Percentiles rank a stretch among this genome's conserved stretches.
phyloP scores from a whole-genome alignment of 2,113 vertebrate genomes.

The Coreoperca whiteheadi region DNA sequence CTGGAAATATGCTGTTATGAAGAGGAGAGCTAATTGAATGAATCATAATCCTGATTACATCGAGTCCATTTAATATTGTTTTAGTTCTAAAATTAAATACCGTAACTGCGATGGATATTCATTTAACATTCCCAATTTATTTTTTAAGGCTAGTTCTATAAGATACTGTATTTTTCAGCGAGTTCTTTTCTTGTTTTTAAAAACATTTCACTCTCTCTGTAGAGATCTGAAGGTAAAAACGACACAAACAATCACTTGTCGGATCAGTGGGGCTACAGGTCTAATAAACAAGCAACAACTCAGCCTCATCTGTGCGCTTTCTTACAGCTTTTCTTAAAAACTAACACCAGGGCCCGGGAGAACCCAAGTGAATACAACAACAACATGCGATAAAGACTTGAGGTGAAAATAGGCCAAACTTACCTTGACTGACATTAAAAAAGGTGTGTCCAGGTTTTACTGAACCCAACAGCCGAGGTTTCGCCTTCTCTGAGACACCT shows the following conservation, averaged over 20 bases:
- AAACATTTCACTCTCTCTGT: background rate
- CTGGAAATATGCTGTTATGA: background rate
- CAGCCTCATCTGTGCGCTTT: constrained; percentile 12
- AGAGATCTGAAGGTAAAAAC: background rate
- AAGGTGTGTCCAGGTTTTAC: constrained; percentile 78
- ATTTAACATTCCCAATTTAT: background rate
- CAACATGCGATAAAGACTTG: constrained; percentile 4
- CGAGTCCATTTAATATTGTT: background rate
- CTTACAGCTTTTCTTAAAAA: background rate
- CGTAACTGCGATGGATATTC: background rate
- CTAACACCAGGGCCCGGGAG: background rate
- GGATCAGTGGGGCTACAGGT: constrained; percentile 49
- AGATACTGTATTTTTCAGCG: background rate
- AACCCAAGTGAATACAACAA: background rate
- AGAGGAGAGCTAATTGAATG: background rate
- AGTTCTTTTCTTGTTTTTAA: background rate
- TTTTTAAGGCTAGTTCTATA: background rate
- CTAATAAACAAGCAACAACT: constrained; percentile 34
- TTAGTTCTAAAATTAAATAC: background rate
- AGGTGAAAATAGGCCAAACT: constrained; percentile 66
- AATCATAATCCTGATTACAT: background rate
- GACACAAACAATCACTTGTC: constrained; percentile 8
- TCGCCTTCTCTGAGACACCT: constrained; percentile 59
- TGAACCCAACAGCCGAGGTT: constrained; percentile 54
- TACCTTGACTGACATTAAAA: constrained; percentile 84